A percentile compares a stretch with the other conserved stretches of the same genome.
Conservation (phyloP, 2,113 vertebrate genomes). For the Salvelinus fontinalis region DNA sequence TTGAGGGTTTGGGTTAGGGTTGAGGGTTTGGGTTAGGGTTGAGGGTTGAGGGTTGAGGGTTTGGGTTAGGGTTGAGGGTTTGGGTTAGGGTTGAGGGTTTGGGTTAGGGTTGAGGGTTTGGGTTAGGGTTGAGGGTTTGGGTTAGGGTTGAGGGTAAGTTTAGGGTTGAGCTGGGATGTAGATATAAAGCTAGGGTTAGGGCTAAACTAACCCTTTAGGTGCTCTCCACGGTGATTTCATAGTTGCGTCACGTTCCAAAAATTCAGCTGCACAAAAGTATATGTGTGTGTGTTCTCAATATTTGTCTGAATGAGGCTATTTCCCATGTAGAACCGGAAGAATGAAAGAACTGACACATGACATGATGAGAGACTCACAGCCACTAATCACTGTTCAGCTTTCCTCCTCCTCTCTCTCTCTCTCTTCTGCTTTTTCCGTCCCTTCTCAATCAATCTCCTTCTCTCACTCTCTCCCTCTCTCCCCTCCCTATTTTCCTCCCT, state of each 20-base stretch:
- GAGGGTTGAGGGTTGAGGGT: neutral
- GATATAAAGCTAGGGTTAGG: constrained; percentile 5
- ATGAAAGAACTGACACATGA: constrained; percentile 13
- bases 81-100: too few relatives aligned
- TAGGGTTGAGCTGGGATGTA: constrained; percentile 42
- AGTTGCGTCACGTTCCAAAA: neutral
- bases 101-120: too few relatives aligned
- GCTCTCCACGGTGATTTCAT: neutral
- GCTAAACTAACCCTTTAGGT: neutral
- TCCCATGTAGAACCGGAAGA: constrained; percentile 23
- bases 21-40: constrained; percentile 1
- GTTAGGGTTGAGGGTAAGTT: too few relatives aligned
- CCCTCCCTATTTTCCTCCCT: neutral
- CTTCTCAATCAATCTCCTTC: constrained; percentile 2
- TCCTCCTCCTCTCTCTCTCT: neutral
- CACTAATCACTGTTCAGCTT: neutral
- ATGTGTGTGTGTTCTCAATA: constrained; percentile 6
- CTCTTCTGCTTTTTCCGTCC: neutral
- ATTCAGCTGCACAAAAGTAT: constrained; percentile 9
- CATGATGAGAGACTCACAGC: neutral
- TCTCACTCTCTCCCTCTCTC: neutral
- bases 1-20: too few relatives aligned
- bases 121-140: too few relatives aligned
- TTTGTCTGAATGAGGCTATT: constrained; percentile 20
- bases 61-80: too few relatives aligned